Conservation (phyloP, 2,797 vertebrate species). For the Oryzias sinensis region DNA sequence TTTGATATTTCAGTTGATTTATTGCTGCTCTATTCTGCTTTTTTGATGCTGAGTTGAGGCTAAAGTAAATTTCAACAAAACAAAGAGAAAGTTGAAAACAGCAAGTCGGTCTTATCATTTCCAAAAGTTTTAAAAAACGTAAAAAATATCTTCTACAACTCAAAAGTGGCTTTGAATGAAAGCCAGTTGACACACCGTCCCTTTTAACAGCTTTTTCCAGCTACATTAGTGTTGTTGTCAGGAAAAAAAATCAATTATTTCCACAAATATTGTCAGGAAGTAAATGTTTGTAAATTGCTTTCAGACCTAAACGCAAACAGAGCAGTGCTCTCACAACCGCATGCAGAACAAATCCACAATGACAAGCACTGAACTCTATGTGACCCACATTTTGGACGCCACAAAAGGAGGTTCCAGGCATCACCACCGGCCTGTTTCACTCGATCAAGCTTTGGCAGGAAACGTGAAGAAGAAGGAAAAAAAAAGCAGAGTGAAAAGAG, state of each 20-base stretch:
- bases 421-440: slow-evolving; percentile 56
- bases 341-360: slow-evolving; percentile 3
- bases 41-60: too few relatives aligned
- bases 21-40: too few relatives aligned
- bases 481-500: slow-evolving; percentile 41
- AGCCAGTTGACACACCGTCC: too few relatives aligned
- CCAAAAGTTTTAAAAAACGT: too few relatives aligned
- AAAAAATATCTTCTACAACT: too few relatives aligned
- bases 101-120: too few relatives aligned
- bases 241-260: not conserved
- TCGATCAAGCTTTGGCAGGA: slow-evolving; percentile 59
- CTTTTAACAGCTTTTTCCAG: too few relatives aligned
- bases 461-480: slow-evolving; percentile 40
- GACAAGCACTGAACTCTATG: slow-evolving; percentile 47
- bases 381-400: slow-evolving; percentile 63
- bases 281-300: not conserved
- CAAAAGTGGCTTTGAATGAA: too few relatives aligned
- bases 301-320: not conserved
- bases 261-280: not conserved
- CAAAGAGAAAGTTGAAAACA: too few relatives aligned
- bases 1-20: too few relatives aligned
- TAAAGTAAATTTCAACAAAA: too few relatives aligned
- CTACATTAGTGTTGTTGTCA: too few relatives aligned
- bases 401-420: slow-evolving; percentile 49
- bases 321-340: slow-evolving; percentile 13